phyloP scores from a whole-genome alignment of 2,888 invertebrate genomes.

The Eristalinus aeneus region DNA sequence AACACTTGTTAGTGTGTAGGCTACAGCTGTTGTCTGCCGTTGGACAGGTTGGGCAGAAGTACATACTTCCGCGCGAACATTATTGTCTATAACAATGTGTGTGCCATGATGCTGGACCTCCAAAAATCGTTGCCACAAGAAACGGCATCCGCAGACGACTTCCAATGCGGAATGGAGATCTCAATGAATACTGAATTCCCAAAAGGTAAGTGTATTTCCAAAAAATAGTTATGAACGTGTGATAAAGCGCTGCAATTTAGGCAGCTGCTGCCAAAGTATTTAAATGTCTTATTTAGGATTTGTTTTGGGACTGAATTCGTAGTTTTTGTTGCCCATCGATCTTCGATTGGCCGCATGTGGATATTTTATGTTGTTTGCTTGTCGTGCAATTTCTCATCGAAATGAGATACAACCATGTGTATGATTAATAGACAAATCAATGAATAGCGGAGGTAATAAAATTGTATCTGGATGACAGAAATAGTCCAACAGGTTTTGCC shows the following conservation, averaged over 20 bases:
- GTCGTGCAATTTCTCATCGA: conserved; percentile 16
- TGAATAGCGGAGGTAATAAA: conserved; percentile 18
- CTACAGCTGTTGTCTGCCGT: neutral
- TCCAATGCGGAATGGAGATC: conserved; percentile 42
- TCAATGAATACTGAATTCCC: conserved; percentile 3
- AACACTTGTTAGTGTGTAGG: conserved; percentile 1
- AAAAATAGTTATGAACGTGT: conserved; percentile 23
- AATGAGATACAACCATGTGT: conserved; percentile 1
- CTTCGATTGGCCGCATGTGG: neutral
- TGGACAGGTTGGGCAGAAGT: neutral
- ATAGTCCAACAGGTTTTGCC: conserved; percentile 1
- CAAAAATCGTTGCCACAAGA: neutral
- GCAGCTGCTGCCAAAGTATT: neutral
- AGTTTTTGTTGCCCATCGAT: neutral
- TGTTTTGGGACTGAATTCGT: conserved; percentile 1
- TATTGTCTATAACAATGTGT: conserved; percentile 3
- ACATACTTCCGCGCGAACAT: conserved; percentile 22
- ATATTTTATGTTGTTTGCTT: conserved; percentile 1
- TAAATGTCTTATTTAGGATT: conserved; percentile 3
- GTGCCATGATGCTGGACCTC: neutral
- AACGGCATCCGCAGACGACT: neutral
- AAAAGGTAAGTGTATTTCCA: conserved; percentile 15
- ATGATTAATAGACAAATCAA: conserved; percentile 33
- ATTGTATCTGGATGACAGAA: conserved; percentile 10
- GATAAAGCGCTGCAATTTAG: conserved; percentile 19